phyloP scores from a whole-genome alignment of 1,140 invertebrate genomes.

The Brachionus paranguensis region DNA sequence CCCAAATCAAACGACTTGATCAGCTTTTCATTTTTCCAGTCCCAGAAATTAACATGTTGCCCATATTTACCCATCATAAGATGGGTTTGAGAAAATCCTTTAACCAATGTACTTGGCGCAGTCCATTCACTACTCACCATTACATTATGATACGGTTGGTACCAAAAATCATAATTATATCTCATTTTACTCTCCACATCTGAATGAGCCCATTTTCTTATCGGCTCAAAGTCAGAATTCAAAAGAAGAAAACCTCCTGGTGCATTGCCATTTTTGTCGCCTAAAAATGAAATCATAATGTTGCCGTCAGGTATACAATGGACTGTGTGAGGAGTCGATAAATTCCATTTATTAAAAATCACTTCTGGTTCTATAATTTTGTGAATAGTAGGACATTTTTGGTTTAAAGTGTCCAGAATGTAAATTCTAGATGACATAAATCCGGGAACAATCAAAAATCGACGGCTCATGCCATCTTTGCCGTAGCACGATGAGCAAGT shows the following conservation, averaged over 20 bases:
- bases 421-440: constrained; percentile 78
- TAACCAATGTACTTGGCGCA: constrained; percentile 72
- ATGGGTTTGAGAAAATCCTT: constrained; percentile 65
- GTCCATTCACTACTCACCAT: constrained; percentile 89
- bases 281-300: constrained; percentile 89
- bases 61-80: constrained; percentile 66
- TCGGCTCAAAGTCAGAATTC: constrained; percentile 71
- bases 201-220: constrained; percentile 56
- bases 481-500: constrained; percentile 78
- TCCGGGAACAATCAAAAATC: constrained; percentile 74
- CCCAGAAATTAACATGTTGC: constrained; percentile 75
- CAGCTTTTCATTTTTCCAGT: constrained; percentile 73
- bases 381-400: constrained; percentile 62
- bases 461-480: constrained; percentile 59
- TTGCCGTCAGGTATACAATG: constrained; percentile 83
- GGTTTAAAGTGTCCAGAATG: constrained; percentile 70
- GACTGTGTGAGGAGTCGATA: constrained; percentile 78
- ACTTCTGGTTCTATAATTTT: constrained; percentile 65
- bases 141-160: constrained; percentile 84
- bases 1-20: constrained; percentile 79
- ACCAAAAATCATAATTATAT: constrained; percentile 78
- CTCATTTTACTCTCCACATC: constrained; percentile 43
- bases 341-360: constrained; percentile 64
- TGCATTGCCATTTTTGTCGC: constrained; percentile 64
- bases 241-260: constrained; percentile 78